Evolutionary conservation across 2,888 invertebrate genomes (phyloP).

Genomic region (Eudasyphora cyanicolor): DNA sequence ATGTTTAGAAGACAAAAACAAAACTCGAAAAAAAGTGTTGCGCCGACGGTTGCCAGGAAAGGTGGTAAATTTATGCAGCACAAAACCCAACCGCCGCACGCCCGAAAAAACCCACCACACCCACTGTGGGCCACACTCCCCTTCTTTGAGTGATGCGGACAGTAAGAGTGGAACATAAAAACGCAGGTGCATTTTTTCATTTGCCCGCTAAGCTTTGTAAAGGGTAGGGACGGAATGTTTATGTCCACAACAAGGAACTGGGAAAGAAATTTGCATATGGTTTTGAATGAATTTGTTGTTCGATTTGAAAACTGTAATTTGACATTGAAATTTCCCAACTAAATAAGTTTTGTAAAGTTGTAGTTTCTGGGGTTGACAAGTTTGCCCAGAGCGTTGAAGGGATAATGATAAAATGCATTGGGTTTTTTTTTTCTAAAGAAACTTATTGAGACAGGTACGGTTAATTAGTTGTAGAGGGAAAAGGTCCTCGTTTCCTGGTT

Average conservation of each 20-base stretch:
- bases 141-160: no score
- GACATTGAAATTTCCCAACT: slow-evolving; percentile 25
- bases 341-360: no score
- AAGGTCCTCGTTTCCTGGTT: no score
- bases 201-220: not conserved
- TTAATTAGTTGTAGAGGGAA: no score
- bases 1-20: slow-evolving; percentile 38
- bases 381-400: no score
- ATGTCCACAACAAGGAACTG: not conserved
- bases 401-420: no score
- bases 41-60: slow-evolving; percentile 38
- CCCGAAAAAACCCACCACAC: no score
- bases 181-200: slow-evolving; percentile 59
- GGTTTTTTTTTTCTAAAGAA: no score
- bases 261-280: slow-evolving; percentile 16
- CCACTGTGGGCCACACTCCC: no score
- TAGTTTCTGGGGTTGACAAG: no score
- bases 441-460: no score
- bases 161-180: slow-evolving; percentile 29
- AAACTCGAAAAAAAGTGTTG: slow-evolving; percentile 6
- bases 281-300: slow-evolving; percentile 19
- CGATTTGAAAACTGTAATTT: not conserved
- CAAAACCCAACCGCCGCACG: not conserved
- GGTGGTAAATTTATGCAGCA: slow-evolving; percentile 40
- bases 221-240: not conserved